phyloP scores from a whole-genome alignment of 1,140 invertebrate genomes.

The Papilio polyxenes region DNA sequence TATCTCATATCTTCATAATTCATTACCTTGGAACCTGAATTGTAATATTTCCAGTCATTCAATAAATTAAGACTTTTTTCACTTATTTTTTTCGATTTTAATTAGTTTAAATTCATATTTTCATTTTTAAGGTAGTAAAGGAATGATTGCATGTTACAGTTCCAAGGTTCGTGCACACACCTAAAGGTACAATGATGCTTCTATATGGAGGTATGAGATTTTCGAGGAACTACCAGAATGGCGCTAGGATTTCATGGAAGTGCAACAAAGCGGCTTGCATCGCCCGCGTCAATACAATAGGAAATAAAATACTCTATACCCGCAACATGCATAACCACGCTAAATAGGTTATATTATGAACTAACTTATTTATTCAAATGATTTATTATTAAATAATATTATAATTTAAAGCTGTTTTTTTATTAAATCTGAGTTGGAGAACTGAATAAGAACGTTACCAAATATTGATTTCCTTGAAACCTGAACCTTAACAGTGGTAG shows the following conservation, averaged over 20 bases:
- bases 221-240: conserved; percentile 55
- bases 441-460: not conserved
- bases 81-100: not conserved
- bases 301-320: conserved; percentile 38
- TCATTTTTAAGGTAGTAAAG: not conserved
- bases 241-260: conserved; percentile 51
- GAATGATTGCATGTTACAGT: conserved; percentile 25
- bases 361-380: not conserved
- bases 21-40: not conserved
- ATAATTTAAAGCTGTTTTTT: not conserved
- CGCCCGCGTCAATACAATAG: conserved; percentile 47
- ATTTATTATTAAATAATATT: not conserved
- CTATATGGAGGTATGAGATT: conserved; percentile 42
- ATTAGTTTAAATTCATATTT: not conserved
- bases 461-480: not conserved
- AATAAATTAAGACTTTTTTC: not conserved
- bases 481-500: no score
- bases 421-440: not conserved
- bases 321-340: conserved; percentile 52
- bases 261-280: conserved; percentile 52
- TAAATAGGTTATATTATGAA: not conserved
- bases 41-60: not conserved
- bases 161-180: conserved; percentile 27
- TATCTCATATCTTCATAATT: not conserved
- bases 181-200: conserved; percentile 45